Base-by-base conservation (phyloP, 2,113 vertebrate species). In the Orycteropus afer region DNA sequence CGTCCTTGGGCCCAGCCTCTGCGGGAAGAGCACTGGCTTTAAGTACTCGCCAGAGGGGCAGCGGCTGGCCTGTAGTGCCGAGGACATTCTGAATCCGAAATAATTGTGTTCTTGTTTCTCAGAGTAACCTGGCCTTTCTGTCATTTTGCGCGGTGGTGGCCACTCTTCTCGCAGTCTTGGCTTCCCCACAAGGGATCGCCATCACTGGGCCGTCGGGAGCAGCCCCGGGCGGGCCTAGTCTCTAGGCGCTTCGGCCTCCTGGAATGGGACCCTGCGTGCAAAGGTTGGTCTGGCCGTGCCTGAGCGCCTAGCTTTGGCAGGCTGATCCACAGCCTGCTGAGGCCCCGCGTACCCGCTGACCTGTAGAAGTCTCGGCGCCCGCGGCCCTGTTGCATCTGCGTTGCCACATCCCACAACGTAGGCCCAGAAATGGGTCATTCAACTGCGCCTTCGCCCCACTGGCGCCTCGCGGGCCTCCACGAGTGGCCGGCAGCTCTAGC, bases 41-140 rank as follows among this genome's bases (percentile, higher is more conserved):
- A 25, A 76, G 63, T 40, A 49, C 45, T 42, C 10, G 29, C 34
- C 25, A 3, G 53, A 59, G 55, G 23, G 85, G 89, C 67, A 18
- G 12, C 40, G 25, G 80, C 69, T 20, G 55, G 23, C 5, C 7
- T 23, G 59, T 27, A 25, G 82, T 51, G 51, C 63, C 65, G 5
- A 34, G 32, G 32, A 40, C 55, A 17, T 63, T 34, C 49, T 89
- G 86, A 18, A 61, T 15, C 12, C 53, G 11, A 49, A 82, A 23
- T 89, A 63, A 90, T 34, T 18, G 49, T 69, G 55, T 59, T 93
- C 55, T 97, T 82, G 71, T 77, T 95, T 85, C 88, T 78, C 85
- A 79, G 92, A 96, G 90, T 90, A 74, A 93, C 95, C 90, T 76
- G 85, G 90, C 78, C 59, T 90, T 34, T 79, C 88, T 53, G 86